Evolutionary conservation across 2,888 invertebrate genomes (phyloP), one percentile per base, ranked within the genome.

Genomic region (Diadegma fenestrale): DNA sequence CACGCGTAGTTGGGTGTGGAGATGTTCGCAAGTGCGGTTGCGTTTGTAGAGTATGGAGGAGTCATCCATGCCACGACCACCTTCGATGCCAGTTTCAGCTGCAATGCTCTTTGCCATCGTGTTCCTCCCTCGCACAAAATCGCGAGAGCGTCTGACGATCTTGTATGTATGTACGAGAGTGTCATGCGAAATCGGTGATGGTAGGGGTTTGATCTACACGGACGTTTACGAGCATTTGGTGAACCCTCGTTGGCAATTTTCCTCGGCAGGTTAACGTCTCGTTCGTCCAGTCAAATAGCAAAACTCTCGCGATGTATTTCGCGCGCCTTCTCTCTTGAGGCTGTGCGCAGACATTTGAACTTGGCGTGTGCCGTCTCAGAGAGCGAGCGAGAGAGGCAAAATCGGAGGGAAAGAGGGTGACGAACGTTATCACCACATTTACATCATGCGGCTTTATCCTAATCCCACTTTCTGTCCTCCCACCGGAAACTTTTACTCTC

Each of bases 191-290:
- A 75, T 82, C 80, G 82, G 68, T 54, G 80, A 61, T 82, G 85
- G 85, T 66, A 87, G 87, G 86, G 88, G 86, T 86, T 89, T 90
- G 90, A 90, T 90, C 90, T 90, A 89, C 87, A 87, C 87, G 88
- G 90, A 90, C 90, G 82, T 90, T 90, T 90, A 90, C 90, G 90
- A 90, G 85, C 90, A 84, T 85, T 80, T 85, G 51, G 78, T 80
- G 89, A 88, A 90, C 87, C 88, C 85, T 85, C 78, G 80, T 64
- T 87, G 86, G 90, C 87, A 89, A 90, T 90, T 89, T 89, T 82
- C 85, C 89, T 86, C 87, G 83, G 69, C 83, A 79, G 85, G 85
- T 82, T 80, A 85, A 85, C 85, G 85, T 82, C 85, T 82, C 85
- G 82, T 77, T 77, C 85, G 82, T 85, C 85, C 82, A 73, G 80